These are phyloP conservation scores for Brachynemurus nebulosus DNA, from an alignment of 2,888 invertebrate species.

Conservation along the genomic window DNA sequence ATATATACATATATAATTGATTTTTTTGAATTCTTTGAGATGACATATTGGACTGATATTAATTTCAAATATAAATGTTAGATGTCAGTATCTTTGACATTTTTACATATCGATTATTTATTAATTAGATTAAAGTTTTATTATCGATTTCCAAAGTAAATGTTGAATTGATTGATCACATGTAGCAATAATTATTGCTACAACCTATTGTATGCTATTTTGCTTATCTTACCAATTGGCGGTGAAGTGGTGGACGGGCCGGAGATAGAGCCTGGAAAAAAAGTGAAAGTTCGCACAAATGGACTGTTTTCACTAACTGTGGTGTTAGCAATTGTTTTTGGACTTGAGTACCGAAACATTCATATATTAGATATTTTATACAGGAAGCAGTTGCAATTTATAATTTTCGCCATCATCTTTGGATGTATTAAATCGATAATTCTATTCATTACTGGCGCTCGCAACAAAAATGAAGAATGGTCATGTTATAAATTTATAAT, in stretches of 20 bases:
- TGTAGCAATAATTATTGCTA: no score
- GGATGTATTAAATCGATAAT: conserved; percentile 41
- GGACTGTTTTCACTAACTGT: conserved; percentile 38
- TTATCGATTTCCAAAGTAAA: no score
- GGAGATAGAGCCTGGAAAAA: conserved; percentile 31
- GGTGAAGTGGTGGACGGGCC: conserved; percentile 34
- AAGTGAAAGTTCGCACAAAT: conserved; percentile 38
- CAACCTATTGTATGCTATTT: conserved; percentile 35
- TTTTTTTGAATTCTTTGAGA: no score
- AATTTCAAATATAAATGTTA: no score
- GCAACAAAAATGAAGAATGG: no score
- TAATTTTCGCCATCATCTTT: conserved; percentile 40
- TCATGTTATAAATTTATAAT: conserved; percentile 62
- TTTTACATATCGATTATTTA: no score
- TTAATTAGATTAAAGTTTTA: no score
- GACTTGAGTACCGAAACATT: conserved; percentile 36
- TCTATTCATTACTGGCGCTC: conserved; percentile 45
- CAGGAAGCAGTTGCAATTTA: conserved; percentile 42
- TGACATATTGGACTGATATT: no score
- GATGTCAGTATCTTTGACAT: no score
- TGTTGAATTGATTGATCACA: no score
- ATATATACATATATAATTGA: no score
- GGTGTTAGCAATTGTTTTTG: conserved; percentile 27
- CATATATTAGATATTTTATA: conserved; percentile 35
- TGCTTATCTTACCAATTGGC: conserved; percentile 40